Conservation (phyloP, 1,140 invertebrate genomes). For the Macrostomum lignano region DNA sequence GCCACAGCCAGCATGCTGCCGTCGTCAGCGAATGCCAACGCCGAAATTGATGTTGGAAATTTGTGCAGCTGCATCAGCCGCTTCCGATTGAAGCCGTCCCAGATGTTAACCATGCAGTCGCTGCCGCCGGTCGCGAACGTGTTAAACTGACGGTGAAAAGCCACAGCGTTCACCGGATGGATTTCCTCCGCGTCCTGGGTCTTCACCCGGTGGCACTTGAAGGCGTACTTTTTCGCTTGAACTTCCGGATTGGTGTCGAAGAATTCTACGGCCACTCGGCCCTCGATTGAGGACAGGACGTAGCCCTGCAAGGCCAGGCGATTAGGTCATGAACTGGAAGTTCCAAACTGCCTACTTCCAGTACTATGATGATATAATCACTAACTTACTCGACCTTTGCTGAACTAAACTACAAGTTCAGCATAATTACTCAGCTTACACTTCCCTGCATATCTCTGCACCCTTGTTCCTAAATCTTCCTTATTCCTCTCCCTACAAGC, state of each 20-base stretch:
- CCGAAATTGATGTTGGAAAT: constrained; percentile 3
- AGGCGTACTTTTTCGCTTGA: constrained; percentile 94
- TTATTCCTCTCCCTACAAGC: too few relatives aligned
- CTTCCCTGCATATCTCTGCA: too few relatives aligned
- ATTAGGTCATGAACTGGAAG: too few relatives aligned
- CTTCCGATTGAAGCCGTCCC: constrained; percentile 97
- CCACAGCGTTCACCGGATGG: constrained; percentile 90
- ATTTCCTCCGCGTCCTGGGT: constrained; percentile 66
- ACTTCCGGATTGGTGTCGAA: constrained; percentile 56
- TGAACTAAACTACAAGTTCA: too few relatives aligned
- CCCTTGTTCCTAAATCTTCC: too few relatives aligned
- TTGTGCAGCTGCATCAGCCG: constrained; percentile 73
- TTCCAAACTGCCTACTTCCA: too few relatives aligned
- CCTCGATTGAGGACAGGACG: constrained; percentile 74
- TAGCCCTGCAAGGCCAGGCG: too few relatives aligned
- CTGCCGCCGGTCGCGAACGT: constrained; percentile 91
- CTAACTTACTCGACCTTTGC: too few relatives aligned
- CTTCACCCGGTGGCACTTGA: constrained; percentile 85
- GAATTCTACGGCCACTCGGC: constrained; percentile 28
- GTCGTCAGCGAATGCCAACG: constrained; percentile 3
- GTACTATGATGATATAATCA: too few relatives aligned
- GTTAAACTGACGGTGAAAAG: constrained; percentile 76
- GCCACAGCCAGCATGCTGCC: constrained; percentile 3
- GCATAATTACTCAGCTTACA: too few relatives aligned
- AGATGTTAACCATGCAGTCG: constrained; percentile 89